Percentiles rank a stretch among this genome's conserved stretches.
Conservation (phyloP, 2,797 vertebrate genomes). For the Thripadectes ignobilis region DNA sequence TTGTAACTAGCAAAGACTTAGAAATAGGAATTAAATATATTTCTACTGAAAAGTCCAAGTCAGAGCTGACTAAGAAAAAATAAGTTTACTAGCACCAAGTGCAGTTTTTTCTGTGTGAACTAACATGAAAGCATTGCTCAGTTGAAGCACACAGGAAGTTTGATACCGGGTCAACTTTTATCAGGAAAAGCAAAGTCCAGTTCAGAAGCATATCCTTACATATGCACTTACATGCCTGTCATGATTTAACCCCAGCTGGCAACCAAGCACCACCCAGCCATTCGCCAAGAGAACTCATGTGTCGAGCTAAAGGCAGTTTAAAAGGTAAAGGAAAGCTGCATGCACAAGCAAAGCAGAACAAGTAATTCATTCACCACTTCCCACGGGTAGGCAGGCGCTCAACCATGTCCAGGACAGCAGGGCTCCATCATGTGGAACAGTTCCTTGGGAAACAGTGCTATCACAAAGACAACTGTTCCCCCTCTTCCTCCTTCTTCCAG, state of each 20-base stretch:
- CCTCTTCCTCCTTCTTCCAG: not conserved
- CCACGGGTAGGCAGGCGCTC: not conserved
- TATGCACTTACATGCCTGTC: fast-evolving
- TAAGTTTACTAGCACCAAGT: not conserved
- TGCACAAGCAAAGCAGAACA: not conserved
- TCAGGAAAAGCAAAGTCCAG: not conserved
- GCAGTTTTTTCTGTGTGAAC: not conserved
- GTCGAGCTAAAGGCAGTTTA: not conserved
- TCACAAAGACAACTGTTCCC: not conserved
- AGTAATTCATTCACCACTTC: not conserved
- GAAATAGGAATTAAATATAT: not conserved
- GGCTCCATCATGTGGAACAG: fast-evolving
- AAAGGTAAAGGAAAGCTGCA: not conserved
- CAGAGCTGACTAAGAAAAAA: not conserved
- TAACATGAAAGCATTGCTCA: not conserved
- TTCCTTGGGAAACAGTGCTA: not conserved
- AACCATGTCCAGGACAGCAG: not conserved
- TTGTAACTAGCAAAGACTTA: not conserved
- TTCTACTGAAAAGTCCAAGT: not conserved
- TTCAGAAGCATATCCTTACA: not conserved
- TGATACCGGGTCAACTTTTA: not conserved
- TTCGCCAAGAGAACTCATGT: not conserved
- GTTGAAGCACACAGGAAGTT: not conserved
- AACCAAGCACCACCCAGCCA: not conserved
- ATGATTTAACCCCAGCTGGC: not conserved